Conservation (phyloP, 2,888 invertebrate species). For the Epinotia nisella region DNA sequence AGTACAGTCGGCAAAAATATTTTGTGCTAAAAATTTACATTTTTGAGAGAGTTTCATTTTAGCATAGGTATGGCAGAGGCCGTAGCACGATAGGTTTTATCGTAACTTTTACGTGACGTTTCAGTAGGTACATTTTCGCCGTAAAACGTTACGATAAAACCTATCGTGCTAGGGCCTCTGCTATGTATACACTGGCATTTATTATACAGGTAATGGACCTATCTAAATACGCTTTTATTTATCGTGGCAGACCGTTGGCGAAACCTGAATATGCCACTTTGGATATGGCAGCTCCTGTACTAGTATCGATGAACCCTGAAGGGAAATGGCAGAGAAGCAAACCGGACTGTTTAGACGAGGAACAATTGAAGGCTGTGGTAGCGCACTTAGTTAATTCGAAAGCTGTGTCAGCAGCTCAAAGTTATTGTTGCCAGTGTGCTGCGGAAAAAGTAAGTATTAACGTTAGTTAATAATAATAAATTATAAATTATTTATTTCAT, state of each 20-base stretch:
- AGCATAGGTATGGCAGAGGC: no score
- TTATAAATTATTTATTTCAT: no score
- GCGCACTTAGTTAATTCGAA: conserved; percentile 67
- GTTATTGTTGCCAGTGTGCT: conserved; percentile 72
- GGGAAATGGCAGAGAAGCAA: conserved; percentile 71
- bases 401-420: conserved; percentile 69
- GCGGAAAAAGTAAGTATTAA: conserved; percentile 58
- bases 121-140: no score
- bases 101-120: no score
- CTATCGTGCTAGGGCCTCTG: no score
- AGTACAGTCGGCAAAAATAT: no score
- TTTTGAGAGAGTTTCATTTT: no score
- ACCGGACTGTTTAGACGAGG: conserved; percentile 67
- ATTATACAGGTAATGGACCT: no score
- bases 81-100: no score
- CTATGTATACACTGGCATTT: no score
- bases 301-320: conserved; percentile 72
- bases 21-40: no score
- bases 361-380: conserved; percentile 65
- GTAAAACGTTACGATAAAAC: no score
- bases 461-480: not conserved
- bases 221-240: not conserved
- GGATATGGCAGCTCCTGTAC: conserved; percentile 60
- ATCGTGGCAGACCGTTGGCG: conserved; percentile 58
- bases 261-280: conserved; percentile 67